A percentile compares a stretch with the other conserved stretches of the same genome.
Evolutionary conservation across 2,888 invertebrate species (phyloP).

Genomic region (Ariolimax columbianus): DNA sequence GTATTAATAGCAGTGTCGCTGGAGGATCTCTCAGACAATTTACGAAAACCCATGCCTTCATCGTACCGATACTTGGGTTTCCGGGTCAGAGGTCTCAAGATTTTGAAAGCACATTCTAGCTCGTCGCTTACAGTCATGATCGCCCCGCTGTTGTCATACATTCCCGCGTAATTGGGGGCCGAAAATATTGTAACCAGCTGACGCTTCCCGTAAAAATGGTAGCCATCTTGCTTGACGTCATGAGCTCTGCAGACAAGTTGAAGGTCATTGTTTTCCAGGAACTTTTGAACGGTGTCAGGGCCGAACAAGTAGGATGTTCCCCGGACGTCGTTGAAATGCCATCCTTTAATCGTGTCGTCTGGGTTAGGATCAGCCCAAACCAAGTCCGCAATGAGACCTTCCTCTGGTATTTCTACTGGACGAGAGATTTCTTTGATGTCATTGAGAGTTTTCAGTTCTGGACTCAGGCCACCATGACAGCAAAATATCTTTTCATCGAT

Average conservation of each 20-base stretch:
- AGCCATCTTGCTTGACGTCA: constrained; percentile 48
- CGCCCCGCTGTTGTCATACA: constrained; percentile 43
- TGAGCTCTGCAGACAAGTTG: constrained; percentile 48
- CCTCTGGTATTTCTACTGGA: constrained; percentile 38
- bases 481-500: constrained; percentile 49
- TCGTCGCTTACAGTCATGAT: constrained; percentile 48
- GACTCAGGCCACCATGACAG: constrained; percentile 51
- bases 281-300: constrained; percentile 39
- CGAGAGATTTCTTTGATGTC: constrained; percentile 40
- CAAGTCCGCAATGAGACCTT: constrained; percentile 43
- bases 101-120: constrained; percentile 47
- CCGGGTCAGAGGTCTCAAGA: constrained; percentile 13
- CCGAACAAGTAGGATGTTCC: constrained; percentile 46
- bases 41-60: background rate
- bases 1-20: background rate
- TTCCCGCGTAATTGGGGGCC: constrained; percentile 45
- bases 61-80: constrained; percentile 27
- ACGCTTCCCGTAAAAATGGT: constrained; percentile 43
- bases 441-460: constrained; percentile 31
- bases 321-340: constrained; percentile 42
- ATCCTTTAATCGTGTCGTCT: constrained; percentile 39
- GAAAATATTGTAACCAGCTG: constrained; percentile 52
- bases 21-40: background rate
- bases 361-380: constrained; percentile 50
- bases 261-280: constrained; percentile 43